Base-by-base conservation (phyloP, 2,888 invertebrate species). In the Coleophora deauratella region DNA sequence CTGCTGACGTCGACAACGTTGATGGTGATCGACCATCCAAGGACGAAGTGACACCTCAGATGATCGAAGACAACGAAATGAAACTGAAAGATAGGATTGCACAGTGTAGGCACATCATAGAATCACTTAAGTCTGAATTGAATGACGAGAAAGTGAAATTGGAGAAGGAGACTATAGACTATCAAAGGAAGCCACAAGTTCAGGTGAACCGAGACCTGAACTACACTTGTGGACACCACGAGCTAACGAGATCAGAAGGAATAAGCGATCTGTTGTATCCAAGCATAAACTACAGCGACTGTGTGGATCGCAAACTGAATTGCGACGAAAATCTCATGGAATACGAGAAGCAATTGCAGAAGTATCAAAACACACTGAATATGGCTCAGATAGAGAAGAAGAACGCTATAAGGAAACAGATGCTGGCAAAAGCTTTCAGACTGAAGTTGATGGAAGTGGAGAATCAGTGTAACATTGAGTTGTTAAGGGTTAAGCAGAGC, bases 381-480 rank as follows among this genome's bases (percentile, higher is more conserved):
- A 72, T 80, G 65, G 85, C 84, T 9, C 82, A 85, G 48, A 64
- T 71, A 37, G 84, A 82, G 51, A 86, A 82, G 59, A 81, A 80
- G 47, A 81, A 80, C 52, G 81, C 79, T 9, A 81, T 82, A 30
- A 64, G 78, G 45, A 82, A 77, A 53, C 75, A 82, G 59, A 84
- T 84, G 81, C 55, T 86, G 15, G 62, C 79, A n/a, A 85, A 84
- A 59, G 82, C 79, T 38, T 84, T 71, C 46, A 72, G 68, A 44
- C 50, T 85, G 8, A 86, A 82, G 49, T 62, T 84, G 34, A 52
- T 84, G 46, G 85, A 84, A 59, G 73, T 85, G 13, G 85, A 86
- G 62, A 85, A 85, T 49, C 84, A 85, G 57, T 84, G 84, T 47
- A 85, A 84, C 45, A 74, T 82, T 46, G 84, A 85, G 48, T 47